Evolutionary conservation across 2,888 invertebrate genomes (phyloP).

Genomic region (Leptothorax acervorum): DNA sequence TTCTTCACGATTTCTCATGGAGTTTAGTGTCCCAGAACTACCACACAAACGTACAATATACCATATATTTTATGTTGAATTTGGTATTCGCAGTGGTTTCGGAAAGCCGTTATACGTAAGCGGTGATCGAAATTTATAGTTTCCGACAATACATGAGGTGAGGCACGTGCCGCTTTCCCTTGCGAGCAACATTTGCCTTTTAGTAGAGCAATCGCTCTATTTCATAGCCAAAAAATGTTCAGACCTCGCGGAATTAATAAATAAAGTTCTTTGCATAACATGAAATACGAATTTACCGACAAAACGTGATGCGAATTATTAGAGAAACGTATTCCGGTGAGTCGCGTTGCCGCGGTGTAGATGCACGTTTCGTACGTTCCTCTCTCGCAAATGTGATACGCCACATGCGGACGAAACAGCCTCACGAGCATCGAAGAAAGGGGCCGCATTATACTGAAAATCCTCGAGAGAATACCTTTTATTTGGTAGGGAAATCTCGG

Average conservation of each 20-base stretch:
- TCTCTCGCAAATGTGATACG: constrained; percentile 5
- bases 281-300: constrained; percentile 40
- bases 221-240: neutral
- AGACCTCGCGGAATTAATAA: constrained; percentile 5
- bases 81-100: neutral
- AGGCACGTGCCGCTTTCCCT: neutral
- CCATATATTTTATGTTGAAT: neutral
- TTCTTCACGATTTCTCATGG: neutral
- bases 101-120: neutral
- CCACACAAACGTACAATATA: neutral
- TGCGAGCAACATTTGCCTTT: neutral
- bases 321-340: neutral
- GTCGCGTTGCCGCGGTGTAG: neutral
- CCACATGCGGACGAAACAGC: constrained; percentile 36
- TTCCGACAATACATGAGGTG: neutral
- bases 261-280: neutral
- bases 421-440: constrained; percentile 15
- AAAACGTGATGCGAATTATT: constrained; percentile 35
- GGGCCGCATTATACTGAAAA: constrained; percentile 36
- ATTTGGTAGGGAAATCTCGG: constrained; percentile 65
- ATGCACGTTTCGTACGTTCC: neutral
- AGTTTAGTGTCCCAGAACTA: neutral
- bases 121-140: neutral
- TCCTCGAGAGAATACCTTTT: constrained; percentile 54
- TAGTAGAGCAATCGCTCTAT: neutral